Evolutionary conservation across 1,140 invertebrate species (phyloP), one percentile per base, ranked within the genome.

Genomic region (Caenorhabditis remanei): DNA sequence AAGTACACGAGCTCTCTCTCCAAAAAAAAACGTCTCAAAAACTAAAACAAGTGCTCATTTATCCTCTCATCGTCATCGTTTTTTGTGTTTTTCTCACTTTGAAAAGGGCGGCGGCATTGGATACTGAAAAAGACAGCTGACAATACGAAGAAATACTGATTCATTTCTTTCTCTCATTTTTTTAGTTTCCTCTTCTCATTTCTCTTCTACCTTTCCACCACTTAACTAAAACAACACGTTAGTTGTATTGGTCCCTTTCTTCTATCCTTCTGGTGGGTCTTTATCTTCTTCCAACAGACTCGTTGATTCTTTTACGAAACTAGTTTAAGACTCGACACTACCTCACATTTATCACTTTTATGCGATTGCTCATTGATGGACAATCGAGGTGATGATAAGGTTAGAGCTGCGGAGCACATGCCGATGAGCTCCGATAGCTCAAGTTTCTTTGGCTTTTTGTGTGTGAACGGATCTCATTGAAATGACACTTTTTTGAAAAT

Each of bases 221-320:
- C 65, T 71, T 71, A 71, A 71, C 65, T 71, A 71, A 71, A 71
- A 71, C 46, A 71, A 71, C 65, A 71, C 65, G 6, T 71, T 16
- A 2, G 65, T 71, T 71, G 65, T 71, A 46, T 71, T 71, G 65
- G 65, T 46, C 41, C 41, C 21, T 14, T 13, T 32, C 8, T 63
- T 32, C 8, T 63, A 32, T 32, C 61, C 50, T 6, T 32, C 56
- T 21, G 65, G 65, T 71, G 65, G 65, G 40, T 21, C 19, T 6
- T 19, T 71, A 11, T 24, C 14, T 21, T 8, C 16, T 19, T 16
- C n/a, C 61, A 19, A 24, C n/a, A 11, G 19, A 7, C 16, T 43
- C 21, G 16, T 41, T 41, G 19, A 71, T 71, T 71, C 65, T 40
- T 71, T 46, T 40, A 63, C 32, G 24, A 63, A 40, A 11, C 21